These are phyloP conservation scores for Poliocrania exsul DNA, from an alignment of 2,797 vertebrate genomes.

Conservation along the genomic window DNA sequence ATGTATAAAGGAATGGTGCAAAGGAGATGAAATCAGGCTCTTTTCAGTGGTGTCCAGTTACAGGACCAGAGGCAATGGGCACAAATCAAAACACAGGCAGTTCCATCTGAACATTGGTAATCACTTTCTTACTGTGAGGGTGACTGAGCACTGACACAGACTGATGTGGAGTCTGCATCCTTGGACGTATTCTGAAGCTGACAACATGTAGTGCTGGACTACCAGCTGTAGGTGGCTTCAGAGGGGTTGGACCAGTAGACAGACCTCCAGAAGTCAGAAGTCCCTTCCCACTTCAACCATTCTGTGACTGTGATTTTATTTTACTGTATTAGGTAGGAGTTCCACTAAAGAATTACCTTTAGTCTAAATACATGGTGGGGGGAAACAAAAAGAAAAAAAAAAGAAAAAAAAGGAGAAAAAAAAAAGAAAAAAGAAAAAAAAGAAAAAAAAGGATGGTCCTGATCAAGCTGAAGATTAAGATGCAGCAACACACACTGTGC, in stretches of 20 bases:
- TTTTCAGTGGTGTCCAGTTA: not conserved
- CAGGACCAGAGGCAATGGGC: not conserved
- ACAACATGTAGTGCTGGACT: not conserved
- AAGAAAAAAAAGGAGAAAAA: too few species aligned
- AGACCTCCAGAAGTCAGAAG: not conserved
- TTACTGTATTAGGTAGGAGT: not conserved
- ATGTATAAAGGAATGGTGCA: not conserved
- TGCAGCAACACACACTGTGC: not conserved
- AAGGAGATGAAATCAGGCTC: not conserved
- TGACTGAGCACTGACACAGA: not conserved
- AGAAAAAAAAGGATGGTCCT: not conserved
- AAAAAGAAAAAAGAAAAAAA: too few species aligned
- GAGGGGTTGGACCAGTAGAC: not conserved
- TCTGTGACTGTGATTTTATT: not conserved
- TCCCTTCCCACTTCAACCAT: not conserved
- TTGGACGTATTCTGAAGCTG: not conserved
- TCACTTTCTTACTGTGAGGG: not conserved
- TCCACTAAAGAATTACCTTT: not conserved
- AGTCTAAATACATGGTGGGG: not conserved
- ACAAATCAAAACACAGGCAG: not conserved
- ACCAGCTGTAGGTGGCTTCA: rapidly evolving
- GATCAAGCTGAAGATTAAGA: not conserved
- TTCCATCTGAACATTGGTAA: not conserved
- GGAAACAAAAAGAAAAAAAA: too few species aligned
- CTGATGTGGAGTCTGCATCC: not conserved